Evolutionary conservation across 1,140 invertebrate genomes (phyloP).

Genomic region (Drosophila albomicans): DNA sequence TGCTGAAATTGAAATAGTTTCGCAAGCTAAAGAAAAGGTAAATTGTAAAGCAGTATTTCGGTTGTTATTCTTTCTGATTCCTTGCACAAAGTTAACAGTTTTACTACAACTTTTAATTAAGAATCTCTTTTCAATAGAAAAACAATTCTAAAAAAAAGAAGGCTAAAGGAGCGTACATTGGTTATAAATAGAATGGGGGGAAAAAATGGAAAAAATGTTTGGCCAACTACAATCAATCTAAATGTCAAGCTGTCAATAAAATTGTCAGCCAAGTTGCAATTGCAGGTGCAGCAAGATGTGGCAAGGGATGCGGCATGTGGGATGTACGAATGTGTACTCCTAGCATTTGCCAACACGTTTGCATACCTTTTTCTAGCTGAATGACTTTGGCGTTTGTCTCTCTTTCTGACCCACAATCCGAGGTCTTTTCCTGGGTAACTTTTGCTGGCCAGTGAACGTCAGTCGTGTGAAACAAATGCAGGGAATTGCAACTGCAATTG

Average conservation of each 20-base stretch:
- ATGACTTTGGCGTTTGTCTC: constrained; percentile 49
- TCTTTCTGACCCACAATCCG: constrained; percentile 44
- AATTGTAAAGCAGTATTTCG: constrained; percentile 34
- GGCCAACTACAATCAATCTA: constrained; percentile 78
- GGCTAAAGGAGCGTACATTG: constrained; percentile 19
- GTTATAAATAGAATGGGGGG: not conserved
- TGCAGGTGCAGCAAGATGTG: constrained; percentile 27
- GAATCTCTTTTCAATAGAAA: constrained; percentile 24
- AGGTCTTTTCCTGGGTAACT: constrained; percentile 4
- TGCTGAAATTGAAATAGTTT: constrained; percentile 74
- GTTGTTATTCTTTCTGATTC: constrained; percentile 21
- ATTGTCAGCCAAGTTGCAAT: constrained; percentile 69
- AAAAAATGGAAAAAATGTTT: constrained; percentile 45
- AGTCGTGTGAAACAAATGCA: constrained; percentile 71
- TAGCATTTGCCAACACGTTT: constrained; percentile 62
- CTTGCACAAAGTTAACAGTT: constrained; percentile 53
- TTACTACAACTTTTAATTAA: constrained; percentile 76
- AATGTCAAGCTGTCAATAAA: constrained; percentile 79
- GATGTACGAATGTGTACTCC: not conserved
- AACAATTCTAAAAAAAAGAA: constrained; percentile 15
- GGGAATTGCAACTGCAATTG: constrained; percentile 18
- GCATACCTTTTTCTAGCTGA: constrained; percentile 67
- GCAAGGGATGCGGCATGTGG: not conserved
- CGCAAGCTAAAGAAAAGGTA: constrained; percentile 38
- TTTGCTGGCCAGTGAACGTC: constrained; percentile 34